Conservation (phyloP, 2,113 vertebrate genomes). For the Picathartes gymnocephalus region DNA sequence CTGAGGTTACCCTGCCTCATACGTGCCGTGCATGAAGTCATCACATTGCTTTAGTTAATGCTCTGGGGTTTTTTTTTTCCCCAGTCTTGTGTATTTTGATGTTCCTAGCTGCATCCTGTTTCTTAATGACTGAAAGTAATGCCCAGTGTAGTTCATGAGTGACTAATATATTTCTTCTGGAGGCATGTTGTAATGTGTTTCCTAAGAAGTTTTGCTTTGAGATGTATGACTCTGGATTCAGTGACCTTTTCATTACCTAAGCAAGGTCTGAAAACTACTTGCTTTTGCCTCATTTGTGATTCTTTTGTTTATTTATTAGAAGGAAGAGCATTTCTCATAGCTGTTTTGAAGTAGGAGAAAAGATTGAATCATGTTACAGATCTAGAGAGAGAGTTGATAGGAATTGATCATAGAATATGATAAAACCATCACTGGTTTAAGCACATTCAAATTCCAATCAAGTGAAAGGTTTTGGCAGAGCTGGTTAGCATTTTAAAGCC, state of each 20-base stretch:
- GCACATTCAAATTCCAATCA: background rate
- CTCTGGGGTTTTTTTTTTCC: background rate
- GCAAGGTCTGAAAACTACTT: background rate
- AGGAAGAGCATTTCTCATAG: background rate
- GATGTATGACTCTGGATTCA: background rate
- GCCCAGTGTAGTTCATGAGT: background rate
- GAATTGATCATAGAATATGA: too few species aligned
- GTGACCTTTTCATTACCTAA: background rate
- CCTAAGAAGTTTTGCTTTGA: background rate
- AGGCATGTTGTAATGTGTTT: background rate
- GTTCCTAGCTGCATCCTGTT: background rate
- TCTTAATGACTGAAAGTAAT: background rate
- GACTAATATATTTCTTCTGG: background rate
- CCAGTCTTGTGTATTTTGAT: background rate
- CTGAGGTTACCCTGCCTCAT: accelerated
- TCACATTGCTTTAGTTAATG: background rate
- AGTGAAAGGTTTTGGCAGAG: background rate
- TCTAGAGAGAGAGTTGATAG: background rate
- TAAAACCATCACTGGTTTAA: too few species aligned
- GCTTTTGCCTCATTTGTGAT: background rate
- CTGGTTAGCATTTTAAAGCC: background rate
- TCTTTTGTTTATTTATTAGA: background rate
- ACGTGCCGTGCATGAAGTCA: background rate
- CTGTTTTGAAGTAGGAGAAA: background rate
- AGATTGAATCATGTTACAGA: background rate